Conservation (phyloP, 2,797 vertebrate genomes). For the Chanos chanos region DNA sequence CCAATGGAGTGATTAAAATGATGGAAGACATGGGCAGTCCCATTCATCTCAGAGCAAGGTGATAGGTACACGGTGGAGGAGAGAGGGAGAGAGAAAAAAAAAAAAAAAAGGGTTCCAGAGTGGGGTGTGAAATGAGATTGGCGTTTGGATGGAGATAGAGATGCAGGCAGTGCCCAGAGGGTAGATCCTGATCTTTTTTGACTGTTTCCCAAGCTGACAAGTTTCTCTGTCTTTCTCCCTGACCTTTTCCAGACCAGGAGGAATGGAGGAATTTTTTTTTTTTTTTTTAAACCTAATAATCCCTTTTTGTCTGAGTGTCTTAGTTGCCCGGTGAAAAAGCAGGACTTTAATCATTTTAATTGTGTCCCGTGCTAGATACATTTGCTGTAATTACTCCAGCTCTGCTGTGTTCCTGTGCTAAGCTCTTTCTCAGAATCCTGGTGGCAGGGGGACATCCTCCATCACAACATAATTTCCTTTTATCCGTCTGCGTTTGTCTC, state of each 20-base stretch:
- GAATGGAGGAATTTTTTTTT: not conserved
- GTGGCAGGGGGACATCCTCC: conserved; percentile 3
- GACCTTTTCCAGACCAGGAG: conserved; percentile 1
- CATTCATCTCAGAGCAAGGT: conserved; percentile 76
- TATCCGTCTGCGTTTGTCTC: not conserved
- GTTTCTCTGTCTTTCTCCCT: not conserved
- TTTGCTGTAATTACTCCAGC: conserved; percentile 54
- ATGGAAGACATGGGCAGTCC: conserved; percentile 68
- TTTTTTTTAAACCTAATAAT: conserved; percentile 6
- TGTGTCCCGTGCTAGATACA: conserved; percentile 44
- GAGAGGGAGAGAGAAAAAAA: too few relatives aligned
- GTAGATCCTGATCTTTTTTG: conserved; percentile 56
- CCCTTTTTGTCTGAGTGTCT: conserved; percentile 5
- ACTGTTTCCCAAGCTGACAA: conserved; percentile 57
- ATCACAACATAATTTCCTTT: not conserved
- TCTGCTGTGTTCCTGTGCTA: too few relatives aligned
- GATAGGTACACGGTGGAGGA: too few relatives aligned
- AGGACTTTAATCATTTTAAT: conserved; percentile 56
- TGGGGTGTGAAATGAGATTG: conserved; percentile 68
- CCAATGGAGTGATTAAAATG: conserved; percentile 75
- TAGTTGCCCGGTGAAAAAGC: conserved; percentile 45
- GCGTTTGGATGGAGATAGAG: conserved; percentile 44
- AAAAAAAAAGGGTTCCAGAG: too few relatives aligned
- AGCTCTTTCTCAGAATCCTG: too few relatives aligned
- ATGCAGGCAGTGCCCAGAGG: conserved; percentile 56